phyloP scores from a whole-genome alignment of 2,888 invertebrate species.

The Amphimallon solstitiale region DNA sequence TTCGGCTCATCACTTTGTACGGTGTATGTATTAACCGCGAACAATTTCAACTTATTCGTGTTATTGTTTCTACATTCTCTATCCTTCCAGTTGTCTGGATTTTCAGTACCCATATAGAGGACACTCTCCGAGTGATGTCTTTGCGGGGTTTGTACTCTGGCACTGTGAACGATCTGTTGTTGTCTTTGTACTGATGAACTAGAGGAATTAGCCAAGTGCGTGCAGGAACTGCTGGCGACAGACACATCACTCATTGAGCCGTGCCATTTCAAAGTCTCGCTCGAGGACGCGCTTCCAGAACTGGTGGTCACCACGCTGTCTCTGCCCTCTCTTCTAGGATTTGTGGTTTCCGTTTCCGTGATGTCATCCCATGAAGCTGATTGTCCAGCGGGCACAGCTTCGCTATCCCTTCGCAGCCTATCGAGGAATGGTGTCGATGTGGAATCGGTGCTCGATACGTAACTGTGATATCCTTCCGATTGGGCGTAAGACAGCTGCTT shows the following conservation, averaged over 20 bases:
- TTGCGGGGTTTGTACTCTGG: slow-evolving; percentile 80
- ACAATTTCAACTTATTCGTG: slow-evolving; percentile 70
- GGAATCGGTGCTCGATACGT: slow-evolving; percentile 81
- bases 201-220: slow-evolving; percentile 64
- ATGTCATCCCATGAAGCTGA: slow-evolving; percentile 64
- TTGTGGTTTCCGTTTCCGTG: slow-evolving; percentile 49
- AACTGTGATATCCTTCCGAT: slow-evolving; percentile 83
- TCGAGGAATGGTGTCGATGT: slow-evolving; percentile 81
- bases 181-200: slow-evolving; percentile 62
- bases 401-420: slow-evolving; percentile 73
- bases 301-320: slow-evolving; percentile 73
- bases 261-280: slow-evolving; percentile 83
- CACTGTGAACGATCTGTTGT: slow-evolving; percentile 80
- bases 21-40: slow-evolving; percentile 77
- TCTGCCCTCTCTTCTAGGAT: slow-evolving; percentile 62
- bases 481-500: slow-evolving; percentile 82
- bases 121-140: slow-evolving; percentile 82
- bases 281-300: slow-evolving; percentile 73
- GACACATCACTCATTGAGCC: slow-evolving; percentile 80
- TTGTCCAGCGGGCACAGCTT: slow-evolving; percentile 61
- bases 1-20: slow-evolving; percentile 62
- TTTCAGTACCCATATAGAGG: slow-evolving; percentile 70
- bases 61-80: slow-evolving; percentile 61
- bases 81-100: slow-evolving; percentile 56
- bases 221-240: slow-evolving; percentile 68